Evolutionary conservation across 2,797 vertebrate genomes (phyloP), one percentile per base, ranked within the genome.

Genomic region (Labeo calbasu): DNA sequence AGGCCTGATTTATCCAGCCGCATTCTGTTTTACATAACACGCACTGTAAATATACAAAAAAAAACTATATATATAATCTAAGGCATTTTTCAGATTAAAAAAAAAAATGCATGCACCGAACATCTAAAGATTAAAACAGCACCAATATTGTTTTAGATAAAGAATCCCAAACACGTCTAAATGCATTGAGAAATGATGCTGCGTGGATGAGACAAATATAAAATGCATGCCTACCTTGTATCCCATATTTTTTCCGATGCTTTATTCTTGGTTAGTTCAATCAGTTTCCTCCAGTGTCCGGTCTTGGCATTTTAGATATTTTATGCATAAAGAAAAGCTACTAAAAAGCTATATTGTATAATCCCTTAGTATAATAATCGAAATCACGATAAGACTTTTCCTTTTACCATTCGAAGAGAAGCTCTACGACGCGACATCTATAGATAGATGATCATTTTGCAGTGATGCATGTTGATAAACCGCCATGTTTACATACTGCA

Each of bases 401-500:
- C 8, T 53, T 66, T 77, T 55, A 50, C 23, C 46, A 23, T 68
- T 46, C 36, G 50, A 66, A 21, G 36, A 51, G 15, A 68, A 43
- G 21, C 25, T 81, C 48, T 76, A 75, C 23, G 59, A 55, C 46
- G 13, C 50, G 7, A 14, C 12, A 69, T 28, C n/a, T 53, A 23
- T 69, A 28, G 68, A 48, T 1, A 40, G 61, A 71, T 66, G 61
- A 71, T 66, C n/a, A 59, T 82, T 70, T 53, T 61, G 63, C 63
- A 43, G 46, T 28, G 61, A 65, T 21, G 61, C 10, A 51, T 19
- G 23, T 43, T 55, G 69, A 71, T 66, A 61, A 61, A 65, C 82
- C 88, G 87, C 87, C 88, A 88, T 89, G 72, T 86, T 85, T 88
- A 80, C 81, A 83, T 84, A 82, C 81, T 84, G 63, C 28, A 68